Conservation (phyloP, 2,113 vertebrate species). For the Excalfactoria chinensis region DNA sequence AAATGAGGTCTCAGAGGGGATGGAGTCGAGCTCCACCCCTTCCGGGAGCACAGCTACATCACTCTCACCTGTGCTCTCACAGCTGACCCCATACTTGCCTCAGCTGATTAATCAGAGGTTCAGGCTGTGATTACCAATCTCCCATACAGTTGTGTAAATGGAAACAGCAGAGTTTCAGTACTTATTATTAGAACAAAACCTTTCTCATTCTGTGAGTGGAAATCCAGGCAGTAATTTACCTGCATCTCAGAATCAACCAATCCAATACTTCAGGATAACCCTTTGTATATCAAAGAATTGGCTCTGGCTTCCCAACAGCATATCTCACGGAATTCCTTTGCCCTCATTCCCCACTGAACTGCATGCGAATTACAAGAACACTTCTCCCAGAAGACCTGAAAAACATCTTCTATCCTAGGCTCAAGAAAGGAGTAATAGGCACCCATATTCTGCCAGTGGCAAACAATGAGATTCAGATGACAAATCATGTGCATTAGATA, state of each 20-base stretch:
- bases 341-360: background rate
- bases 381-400: background rate
- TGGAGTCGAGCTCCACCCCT: too few relatives aligned
- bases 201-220: background rate
- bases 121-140: too few relatives aligned
- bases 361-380: slow-evolving; percentile 3
- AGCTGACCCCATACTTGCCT: too few relatives aligned
- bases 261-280: background rate
- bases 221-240: background rate
- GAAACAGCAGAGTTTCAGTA: slow-evolving; percentile 18
- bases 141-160: slow-evolving; percentile 54
- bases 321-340: background rate
- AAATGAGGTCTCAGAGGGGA: too few relatives aligned
- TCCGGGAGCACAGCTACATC: too few relatives aligned
- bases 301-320: slow-evolving; percentile 23
- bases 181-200: slow-evolving; percentile 56
- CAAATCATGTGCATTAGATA: background rate
- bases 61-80: too few relatives aligned
- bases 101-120: too few relatives aligned
- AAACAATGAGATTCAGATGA: slow-evolving; percentile 8
- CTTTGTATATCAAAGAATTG: slow-evolving; percentile 6
- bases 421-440: background rate
- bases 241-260: slow-evolving; percentile 7
- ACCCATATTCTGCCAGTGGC: background rate
- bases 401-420: background rate